Percentiles rank a stretch among this genome's conserved stretches.
These are phyloP conservation scores for Osmerus mordax DNA, from an alignment of 2,113 vertebrate genomes.

Conservation along the genomic window DNA sequence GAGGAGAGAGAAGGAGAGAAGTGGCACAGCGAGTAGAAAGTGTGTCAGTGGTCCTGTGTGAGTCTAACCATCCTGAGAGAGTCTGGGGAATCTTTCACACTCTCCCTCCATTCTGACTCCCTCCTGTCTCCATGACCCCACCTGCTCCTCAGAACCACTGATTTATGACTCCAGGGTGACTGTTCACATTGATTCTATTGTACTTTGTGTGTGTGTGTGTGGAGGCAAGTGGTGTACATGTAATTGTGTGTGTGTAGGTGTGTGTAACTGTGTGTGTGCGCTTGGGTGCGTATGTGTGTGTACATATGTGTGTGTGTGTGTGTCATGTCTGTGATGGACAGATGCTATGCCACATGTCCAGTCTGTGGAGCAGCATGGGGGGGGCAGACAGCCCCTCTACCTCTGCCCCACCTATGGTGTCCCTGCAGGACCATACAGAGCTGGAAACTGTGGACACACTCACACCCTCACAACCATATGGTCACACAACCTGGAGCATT, in stretches of 20 bases:
- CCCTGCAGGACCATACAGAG: slow-evolving; percentile 48
- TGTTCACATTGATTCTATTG: no score
- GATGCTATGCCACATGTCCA: slow-evolving; percentile 68
- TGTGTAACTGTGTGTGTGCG: no score
- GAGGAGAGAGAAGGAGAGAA: background rate
- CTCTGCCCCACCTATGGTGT: slow-evolving; percentile 45
- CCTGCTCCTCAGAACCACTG: no score
- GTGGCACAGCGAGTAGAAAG: background rate
- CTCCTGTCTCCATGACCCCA: no score
- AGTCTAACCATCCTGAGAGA: no score
- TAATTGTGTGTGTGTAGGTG: no score
- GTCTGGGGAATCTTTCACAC: background rate
- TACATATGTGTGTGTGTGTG: slow-evolving; percentile 5
- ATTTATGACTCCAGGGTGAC: no score
- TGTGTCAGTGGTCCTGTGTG: slow-evolving; percentile 17
- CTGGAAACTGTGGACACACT: slow-evolving; percentile 42
- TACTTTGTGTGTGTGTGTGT: no score
- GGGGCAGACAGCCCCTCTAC: slow-evolving; percentile 13
- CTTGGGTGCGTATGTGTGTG: no score
- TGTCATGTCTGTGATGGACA: slow-evolving; percentile 33
- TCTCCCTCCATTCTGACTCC: background rate
- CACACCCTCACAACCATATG: background rate
- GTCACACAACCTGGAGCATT: background rate
- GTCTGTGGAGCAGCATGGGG: slow-evolving; percentile 62
- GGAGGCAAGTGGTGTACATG: no score